Evolutionary conservation across 2,797 vertebrate genomes (phyloP), one percentile per base, ranked within the genome.

Genomic region (Syngnathus rostellatus): DNA sequence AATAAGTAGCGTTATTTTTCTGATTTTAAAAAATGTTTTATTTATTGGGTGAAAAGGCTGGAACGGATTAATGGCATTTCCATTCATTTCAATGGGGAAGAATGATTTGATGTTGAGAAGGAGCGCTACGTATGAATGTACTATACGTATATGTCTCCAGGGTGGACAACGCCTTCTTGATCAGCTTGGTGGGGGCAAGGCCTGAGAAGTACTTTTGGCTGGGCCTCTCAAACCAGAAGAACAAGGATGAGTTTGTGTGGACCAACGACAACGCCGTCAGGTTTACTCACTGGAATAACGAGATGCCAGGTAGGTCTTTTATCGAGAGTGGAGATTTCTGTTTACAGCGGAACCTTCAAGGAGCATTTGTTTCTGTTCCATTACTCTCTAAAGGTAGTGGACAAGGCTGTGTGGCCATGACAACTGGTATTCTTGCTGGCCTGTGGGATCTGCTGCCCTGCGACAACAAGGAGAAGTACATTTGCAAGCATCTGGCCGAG

Each of bases 361-460:
- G 31, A 31, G 31, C 31, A 4, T 31, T 31, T 31, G 31, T 31
- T 31, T 31, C 3, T 31, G 31, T 31, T 31, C 31, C 31, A 31
- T 31, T 31, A 31, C 31, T 31, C 31, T 31, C 31, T 50, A n/a
- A 73, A 99, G 97, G 94, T 53, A 83, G 91, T 72, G 83, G 79
- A 66, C 82, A 91, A 9, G 97, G 97, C 3, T 99, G 97, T 1
- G 93, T 96, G 77, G 94, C 91, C 51, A 96, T 98, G 87, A 92
- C 76, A 68, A 98, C 94, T 23, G 95, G 96, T 53, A 63, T 83
- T 73, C 72, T 91, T 39, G 94, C 95, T 25, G 97, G 97, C 73
- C 90, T 99, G 74, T 99, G 97, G 97, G 94, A 97, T 84, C 78
- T 97, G 72, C 73, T 95, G 72, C 92, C 88, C 63, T 99, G 97